Percentiles rank a stretch among this genome's conserved stretches.
phyloP scores from a whole-genome alignment of 64 coral and sea anemone species.

The Trachythela sp. region DNA sequence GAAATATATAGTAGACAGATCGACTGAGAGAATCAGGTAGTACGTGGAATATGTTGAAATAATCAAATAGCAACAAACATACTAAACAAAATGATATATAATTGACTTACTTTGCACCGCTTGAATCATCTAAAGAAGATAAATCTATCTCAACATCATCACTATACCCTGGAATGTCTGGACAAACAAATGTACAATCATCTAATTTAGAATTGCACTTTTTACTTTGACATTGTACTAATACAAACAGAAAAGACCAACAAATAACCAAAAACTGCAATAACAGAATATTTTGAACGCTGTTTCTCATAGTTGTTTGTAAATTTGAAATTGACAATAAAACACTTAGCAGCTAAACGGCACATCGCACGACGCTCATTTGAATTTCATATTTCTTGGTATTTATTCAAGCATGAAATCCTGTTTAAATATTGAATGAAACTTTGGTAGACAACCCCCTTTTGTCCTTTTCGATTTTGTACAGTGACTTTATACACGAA shows the following conservation, averaged over 20 bases:
- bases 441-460: too few species aligned
- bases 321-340: too few species aligned
- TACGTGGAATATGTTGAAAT: neutral
- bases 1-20: too few species aligned
- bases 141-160: neutral
- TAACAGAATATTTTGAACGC: neutral
- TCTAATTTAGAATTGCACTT: neutral
- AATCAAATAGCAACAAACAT: neutral
- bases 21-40: too few species aligned
- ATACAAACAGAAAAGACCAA: neutral
- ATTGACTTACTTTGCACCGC: neutral
- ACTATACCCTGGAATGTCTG: neutral
- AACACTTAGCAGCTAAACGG: neutral
- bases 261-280: neutral
- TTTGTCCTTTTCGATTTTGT: too few species aligned
- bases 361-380: neutral
- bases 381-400: neutral
- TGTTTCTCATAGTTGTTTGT: neutral
- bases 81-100: neutral
- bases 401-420: neutral
- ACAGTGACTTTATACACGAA: too few species aligned
- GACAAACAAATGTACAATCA: neutral
- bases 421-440: neutral
- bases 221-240: neutral
- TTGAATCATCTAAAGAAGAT: neutral